Percentiles rank a stretch among this genome's conserved stretches.
Conservation (phyloP, 2,888 invertebrate genomes). For the Ichneumon xanthorius region DNA sequence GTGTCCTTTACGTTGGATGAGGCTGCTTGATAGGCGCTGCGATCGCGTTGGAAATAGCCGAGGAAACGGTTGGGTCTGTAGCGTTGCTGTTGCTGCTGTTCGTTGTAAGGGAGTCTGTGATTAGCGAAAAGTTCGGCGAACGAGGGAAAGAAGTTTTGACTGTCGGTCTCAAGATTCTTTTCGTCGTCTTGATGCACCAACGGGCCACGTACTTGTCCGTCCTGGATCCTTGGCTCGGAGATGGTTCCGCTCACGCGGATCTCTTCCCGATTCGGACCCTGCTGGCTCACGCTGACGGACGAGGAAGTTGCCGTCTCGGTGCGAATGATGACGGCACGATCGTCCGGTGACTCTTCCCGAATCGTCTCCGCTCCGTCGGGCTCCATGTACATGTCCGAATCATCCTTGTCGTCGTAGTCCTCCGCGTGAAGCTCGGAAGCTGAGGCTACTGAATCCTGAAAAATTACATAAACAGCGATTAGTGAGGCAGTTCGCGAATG, state of each 20-base stretch:
- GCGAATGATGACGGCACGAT: slow-evolving; percentile 22
- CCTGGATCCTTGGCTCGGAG: slow-evolving; percentile 65
- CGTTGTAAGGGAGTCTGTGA: slow-evolving; percentile 88
- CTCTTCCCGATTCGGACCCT: slow-evolving; percentile 67
- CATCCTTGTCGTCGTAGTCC: slow-evolving; percentile 84
- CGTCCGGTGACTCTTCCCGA: slow-evolving; percentile 62
- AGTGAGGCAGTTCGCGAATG: neutral
- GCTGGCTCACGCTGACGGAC: slow-evolving; percentile 34
- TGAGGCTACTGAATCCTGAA: slow-evolving; percentile 81
- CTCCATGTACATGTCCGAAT: slow-evolving; percentile 85
- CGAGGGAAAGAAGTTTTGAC: slow-evolving; percentile 92
- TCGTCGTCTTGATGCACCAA: slow-evolving; percentile 51
- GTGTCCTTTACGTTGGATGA: slow-evolving; percentile 82
- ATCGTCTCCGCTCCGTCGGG: slow-evolving; percentile 79
- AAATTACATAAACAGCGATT: neutral
- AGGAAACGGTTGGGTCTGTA: slow-evolving; percentile 83
- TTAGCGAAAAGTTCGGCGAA: slow-evolving; percentile 90
- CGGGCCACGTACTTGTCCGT: slow-evolving; percentile 45
- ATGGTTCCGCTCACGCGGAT: slow-evolving; percentile 69
- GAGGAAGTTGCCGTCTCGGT: slow-evolving; percentile 61
- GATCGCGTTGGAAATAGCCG: slow-evolving; percentile 82
- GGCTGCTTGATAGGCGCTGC: slow-evolving; percentile 76
- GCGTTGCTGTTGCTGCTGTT: slow-evolving; percentile 78
- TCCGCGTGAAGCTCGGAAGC: slow-evolving; percentile 79
- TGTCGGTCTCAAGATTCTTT: slow-evolving; percentile 87